Percentiles rank a stretch among this genome's conserved stretches.
Conservation (phyloP, 1,140 invertebrate species). For the Bursaphelenchus mucronatus region DNA sequence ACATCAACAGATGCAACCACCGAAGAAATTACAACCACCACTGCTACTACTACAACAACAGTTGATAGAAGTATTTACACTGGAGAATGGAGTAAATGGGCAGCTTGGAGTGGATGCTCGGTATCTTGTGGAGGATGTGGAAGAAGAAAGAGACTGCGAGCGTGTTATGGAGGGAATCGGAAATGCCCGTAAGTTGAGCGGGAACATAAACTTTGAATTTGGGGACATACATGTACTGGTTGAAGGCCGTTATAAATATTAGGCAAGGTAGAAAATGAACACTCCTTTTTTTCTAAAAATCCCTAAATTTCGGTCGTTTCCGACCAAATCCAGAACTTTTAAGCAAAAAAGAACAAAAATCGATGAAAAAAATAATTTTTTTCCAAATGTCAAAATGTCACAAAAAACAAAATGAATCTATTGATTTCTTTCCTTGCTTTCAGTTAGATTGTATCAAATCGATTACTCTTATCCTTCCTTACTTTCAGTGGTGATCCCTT, state of each 20-base stretch:
- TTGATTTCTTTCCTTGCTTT: neutral
- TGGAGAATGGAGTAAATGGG: conserved; percentile 11
- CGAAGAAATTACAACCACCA: neutral
- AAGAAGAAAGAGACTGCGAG: conserved; percentile 40
- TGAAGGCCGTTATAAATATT: too few relatives aligned
- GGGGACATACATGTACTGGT: too few relatives aligned
- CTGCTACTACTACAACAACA: too few relatives aligned
- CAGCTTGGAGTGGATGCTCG: conserved; percentile 46
- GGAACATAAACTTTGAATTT: too few relatives aligned
- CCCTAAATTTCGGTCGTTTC: too few relatives aligned
- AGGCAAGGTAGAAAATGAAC: too few relatives aligned
- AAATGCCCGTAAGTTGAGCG: conserved; percentile 34
- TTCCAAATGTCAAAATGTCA: too few relatives aligned
- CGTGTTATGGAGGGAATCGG: conserved; percentile 47
- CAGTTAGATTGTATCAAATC: neutral
- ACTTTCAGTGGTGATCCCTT: conserved; percentile 1
- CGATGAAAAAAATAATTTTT: too few relatives aligned
- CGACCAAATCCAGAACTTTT: too few relatives aligned
- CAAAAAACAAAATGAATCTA: neutral
- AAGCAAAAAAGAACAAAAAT: too few relatives aligned
- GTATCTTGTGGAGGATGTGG: conserved; percentile 52
- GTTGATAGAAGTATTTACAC: too few relatives aligned
- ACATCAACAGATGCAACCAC: conserved; percentile 3
- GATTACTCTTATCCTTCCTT: neutral
- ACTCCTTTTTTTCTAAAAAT: too few relatives aligned